Conservation (phyloP, 2,797 vertebrate genomes). For the Enteromius mattozi region DNA sequence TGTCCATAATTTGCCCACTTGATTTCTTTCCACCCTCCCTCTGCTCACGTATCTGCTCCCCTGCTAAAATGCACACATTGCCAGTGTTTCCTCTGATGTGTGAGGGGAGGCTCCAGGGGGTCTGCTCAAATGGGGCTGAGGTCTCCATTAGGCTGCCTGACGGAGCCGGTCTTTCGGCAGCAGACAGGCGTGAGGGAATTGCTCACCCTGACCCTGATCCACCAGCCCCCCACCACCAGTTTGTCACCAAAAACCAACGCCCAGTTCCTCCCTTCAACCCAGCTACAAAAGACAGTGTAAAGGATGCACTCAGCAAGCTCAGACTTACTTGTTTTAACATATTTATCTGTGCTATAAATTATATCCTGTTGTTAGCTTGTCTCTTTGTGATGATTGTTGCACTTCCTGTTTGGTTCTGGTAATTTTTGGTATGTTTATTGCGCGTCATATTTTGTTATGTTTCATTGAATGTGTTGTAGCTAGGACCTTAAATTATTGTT, state of each 20-base stretch:
- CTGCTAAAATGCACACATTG: slow-evolving; percentile 36
- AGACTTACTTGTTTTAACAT: background rate
- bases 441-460: background rate
- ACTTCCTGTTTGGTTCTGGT: background rate
- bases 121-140: slow-evolving; percentile 66
- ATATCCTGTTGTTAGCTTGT: background rate
- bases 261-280: background rate
- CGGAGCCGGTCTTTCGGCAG: slow-evolving; percentile 50
- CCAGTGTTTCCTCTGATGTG: slow-evolving; percentile 15
- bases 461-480: background rate
- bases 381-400: background rate
- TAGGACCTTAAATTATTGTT: background rate
- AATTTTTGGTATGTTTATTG: background rate
- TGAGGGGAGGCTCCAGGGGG: slow-evolving; percentile 45
- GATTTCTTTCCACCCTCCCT: slow-evolving; percentile 12
- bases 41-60: slow-evolving; percentile 26
- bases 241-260: slow-evolving; percentile 23
- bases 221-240: background rate
- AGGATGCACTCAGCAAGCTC: background rate
- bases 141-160: slow-evolving; percentile 73
- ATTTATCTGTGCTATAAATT: background rate
- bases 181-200: slow-evolving; percentile 62
- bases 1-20: slow-evolving; percentile 43
- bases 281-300: slow-evolving; percentile 34
- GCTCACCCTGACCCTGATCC: slow-evolving; percentile 46